Conservation (phyloP, 1,140 invertebrate genomes). For the Neuroterus valhalla region DNA sequence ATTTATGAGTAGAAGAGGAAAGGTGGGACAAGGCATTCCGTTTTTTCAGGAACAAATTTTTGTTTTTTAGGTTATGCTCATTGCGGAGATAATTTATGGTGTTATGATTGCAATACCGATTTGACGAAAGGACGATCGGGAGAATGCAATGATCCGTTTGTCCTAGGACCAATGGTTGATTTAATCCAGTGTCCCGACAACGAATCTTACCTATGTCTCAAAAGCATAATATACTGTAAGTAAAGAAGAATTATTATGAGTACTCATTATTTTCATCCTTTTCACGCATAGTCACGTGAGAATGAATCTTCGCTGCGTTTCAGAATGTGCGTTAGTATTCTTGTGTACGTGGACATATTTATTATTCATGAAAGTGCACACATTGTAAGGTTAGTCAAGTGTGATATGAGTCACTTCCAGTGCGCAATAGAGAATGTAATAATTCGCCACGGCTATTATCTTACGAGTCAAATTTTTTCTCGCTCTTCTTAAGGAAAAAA, state of each 20-base stretch:
- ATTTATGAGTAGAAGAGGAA: no score
- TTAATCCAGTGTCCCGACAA: slow-evolving; percentile 57
- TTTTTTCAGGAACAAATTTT: neutral
- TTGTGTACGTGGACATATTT: neutral
- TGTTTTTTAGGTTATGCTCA: slow-evolving; percentile 34
- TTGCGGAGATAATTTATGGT: slow-evolving; percentile 53
- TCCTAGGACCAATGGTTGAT: slow-evolving; percentile 42
- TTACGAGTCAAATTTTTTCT: no score
- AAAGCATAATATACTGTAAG: slow-evolving; percentile 62
- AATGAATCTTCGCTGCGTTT: neutral
- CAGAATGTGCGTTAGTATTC: neutral
- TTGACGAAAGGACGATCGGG: slow-evolving; percentile 47
- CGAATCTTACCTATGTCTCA: slow-evolving; percentile 60
- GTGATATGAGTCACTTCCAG: no score
- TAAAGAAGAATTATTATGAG: slow-evolving; percentile 32
- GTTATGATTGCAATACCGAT: slow-evolving; percentile 65
- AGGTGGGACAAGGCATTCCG: no score
- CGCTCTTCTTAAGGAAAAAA: no score
- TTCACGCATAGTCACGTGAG: neutral
- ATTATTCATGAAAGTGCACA: no score
- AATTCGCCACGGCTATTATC: no score
- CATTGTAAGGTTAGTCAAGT: no score
- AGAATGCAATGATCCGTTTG: slow-evolving; percentile 67
- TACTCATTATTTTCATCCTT: slow-evolving; percentile 1
- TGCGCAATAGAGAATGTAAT: no score